phyloP scores from a whole-genome alignment of 2,797 vertebrate species.

The Poeciliopsis gracilis region DNA sequence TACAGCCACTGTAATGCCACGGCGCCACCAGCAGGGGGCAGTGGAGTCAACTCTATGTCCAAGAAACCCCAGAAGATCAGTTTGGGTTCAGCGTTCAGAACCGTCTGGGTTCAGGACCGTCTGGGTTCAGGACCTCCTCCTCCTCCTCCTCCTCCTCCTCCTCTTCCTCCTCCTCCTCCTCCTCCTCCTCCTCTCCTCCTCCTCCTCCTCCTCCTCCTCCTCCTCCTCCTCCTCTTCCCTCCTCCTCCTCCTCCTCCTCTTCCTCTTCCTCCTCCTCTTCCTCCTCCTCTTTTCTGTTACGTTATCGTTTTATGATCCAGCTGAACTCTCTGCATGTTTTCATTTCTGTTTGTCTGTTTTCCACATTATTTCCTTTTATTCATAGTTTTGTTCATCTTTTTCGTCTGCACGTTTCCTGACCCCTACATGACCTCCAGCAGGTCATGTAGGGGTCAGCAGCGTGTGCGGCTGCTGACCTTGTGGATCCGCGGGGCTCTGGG shows the following conservation, averaged over 20 bases:
- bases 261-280: neutral
- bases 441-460: neutral
- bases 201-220: neutral
- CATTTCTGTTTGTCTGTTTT: no score
- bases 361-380: no score
- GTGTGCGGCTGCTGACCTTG: slow-evolving; percentile 77
- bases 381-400: neutral
- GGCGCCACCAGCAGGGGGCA: neutral
- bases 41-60: neutral
- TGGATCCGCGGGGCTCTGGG: slow-evolving; percentile 81
- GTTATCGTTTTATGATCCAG: no score
- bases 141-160: neutral
- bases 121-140: no score
- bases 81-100: no score
- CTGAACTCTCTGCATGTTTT: no score
- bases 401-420: neutral
- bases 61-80: no score
- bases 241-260: no score
- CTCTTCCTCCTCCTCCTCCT: neutral
- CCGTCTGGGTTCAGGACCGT: no score
- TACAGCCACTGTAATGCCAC: neutral
- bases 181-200: neutral
- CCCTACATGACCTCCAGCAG: neutral
- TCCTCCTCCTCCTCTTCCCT: neutral
- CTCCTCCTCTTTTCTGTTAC: neutral